Percentiles rank a stretch among this genome's conserved stretches.
phyloP scores from a whole-genome alignment of 2,888 invertebrate species.

The Drosophila diplacantha region DNA sequence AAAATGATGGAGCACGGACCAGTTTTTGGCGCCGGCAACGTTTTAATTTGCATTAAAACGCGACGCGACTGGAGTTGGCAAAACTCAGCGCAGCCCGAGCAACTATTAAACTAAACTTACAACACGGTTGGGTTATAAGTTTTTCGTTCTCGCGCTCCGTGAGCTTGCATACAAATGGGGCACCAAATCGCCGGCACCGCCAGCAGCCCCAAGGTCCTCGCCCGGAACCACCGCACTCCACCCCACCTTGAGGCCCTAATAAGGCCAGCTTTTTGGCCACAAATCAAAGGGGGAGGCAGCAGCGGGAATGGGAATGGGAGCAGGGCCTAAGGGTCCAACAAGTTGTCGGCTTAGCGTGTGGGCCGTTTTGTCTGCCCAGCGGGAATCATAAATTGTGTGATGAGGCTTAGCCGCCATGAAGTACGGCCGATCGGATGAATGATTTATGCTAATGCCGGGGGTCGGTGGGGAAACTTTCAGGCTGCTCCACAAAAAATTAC shows the following conservation, averaged over 20 bases:
- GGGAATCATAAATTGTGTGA: constrained; percentile 34
- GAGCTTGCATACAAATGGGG: constrained; percentile 63
- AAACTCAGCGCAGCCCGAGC: constrained; percentile 31
- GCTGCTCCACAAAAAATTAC: not conserved
- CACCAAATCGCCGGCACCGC: constrained; percentile 9
- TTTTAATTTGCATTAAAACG: constrained; percentile 70
- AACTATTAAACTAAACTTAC: constrained; percentile 69
- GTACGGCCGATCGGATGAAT: constrained; percentile 29
- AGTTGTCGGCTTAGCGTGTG: constrained; percentile 33
- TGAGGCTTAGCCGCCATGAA: constrained; percentile 25
- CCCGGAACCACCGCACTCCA: no score
- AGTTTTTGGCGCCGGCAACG: constrained; percentile 60
- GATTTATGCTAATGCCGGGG: constrained; percentile 21
- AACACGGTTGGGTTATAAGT: constrained; percentile 53
- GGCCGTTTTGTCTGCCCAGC: constrained; percentile 31
- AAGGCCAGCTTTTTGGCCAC: constrained; percentile 27
- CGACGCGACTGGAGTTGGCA: constrained; percentile 46
- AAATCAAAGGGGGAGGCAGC: constrained; percentile 24
- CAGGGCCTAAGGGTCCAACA: constrained; percentile 33
- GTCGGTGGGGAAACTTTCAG: constrained; percentile 1
- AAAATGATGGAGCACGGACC: constrained; percentile 41
- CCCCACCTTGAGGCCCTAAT: constrained; percentile 36
- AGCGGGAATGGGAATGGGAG: not conserved
- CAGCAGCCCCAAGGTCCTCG: constrained; percentile 15
- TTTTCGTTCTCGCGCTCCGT: constrained; percentile 50